Conservation (phyloP, 2,797 vertebrate genomes). For the Eospalax fontanierii region DNA sequence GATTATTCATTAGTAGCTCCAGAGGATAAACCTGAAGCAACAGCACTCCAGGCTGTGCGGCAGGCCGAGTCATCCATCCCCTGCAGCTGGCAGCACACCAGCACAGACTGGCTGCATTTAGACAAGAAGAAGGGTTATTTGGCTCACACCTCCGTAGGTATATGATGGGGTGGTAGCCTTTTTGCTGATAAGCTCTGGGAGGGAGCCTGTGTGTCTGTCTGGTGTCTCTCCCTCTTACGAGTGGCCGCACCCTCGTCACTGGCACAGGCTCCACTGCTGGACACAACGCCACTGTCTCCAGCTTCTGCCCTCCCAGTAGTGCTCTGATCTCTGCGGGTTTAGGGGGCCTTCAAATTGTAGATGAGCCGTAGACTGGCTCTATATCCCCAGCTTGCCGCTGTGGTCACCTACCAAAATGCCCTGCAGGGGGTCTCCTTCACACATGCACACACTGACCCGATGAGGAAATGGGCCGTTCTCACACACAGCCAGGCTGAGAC, state of each 20-base stretch:
- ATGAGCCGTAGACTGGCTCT: neutral
- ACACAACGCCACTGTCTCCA: no score
- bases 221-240: neutral
- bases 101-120: neutral
- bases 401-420: neutral
- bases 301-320: neutral
- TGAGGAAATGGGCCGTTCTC: neutral
- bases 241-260: neutral
- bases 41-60: neutral
- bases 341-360: neutral
- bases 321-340: neutral
- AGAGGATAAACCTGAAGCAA: neutral
- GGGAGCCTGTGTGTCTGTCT: neutral
- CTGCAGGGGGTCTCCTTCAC: neutral
- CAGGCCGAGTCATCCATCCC: neutral
- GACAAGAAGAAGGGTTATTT: neutral
- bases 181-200: neutral
- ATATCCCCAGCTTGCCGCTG: neutral
- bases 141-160: neutral
- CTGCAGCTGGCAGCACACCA: neutral
- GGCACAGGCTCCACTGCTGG: neutral
- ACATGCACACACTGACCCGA: neutral
- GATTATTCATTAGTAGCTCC: conserved; percentile 50
- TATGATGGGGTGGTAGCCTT: neutral
- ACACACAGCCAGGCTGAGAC: neutral